Conservation (phyloP, 2,113 vertebrate species). For the Anseranas semipalmata region DNA sequence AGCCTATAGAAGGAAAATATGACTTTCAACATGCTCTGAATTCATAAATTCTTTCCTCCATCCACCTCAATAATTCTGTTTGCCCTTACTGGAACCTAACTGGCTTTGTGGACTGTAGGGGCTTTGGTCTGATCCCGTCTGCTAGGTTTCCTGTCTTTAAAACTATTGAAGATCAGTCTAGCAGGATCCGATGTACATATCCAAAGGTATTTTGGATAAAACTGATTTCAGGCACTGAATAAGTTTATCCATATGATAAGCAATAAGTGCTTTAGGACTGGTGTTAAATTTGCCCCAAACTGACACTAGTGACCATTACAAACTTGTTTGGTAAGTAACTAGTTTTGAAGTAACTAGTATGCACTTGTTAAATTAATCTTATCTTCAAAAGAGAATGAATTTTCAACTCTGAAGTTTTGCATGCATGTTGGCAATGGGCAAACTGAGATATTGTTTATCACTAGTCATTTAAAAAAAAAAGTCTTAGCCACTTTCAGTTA, state of each 20-base stretch:
- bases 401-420: neutral
- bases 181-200: neutral
- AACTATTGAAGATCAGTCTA: neutral
- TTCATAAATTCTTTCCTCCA: neutral
- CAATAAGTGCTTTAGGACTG: neutral
- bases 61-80: neutral
- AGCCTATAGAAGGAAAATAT: neutral
- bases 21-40: accelerated
- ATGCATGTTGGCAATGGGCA: neutral
- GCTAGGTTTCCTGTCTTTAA: neutral
- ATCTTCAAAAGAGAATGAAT: neutral
- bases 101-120: neutral
- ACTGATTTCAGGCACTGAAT: neutral
- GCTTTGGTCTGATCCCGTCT: neutral
- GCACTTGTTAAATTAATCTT: neutral
- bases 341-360: neutral
- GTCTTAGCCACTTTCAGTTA: neutral
- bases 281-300: neutral
- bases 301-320: neutral
- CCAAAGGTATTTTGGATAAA: neutral
- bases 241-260: neutral
- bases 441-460: neutral
- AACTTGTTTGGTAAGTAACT: neutral
- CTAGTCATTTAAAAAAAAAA: neutral
- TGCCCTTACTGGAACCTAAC: neutral